Evolutionary conservation across 2,113 vertebrate genomes (phyloP).

Genomic region (Rattus norvegicus): GRCr8 NC_086032.1:11118501-11119000

Average conservation of each 20-base stretch:
- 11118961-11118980: neutral
- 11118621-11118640: too few species aligned
- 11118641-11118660: neutral
- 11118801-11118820: constrained; percentile 8
- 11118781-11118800: neutral
- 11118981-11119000: neutral
- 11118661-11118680: neutral
- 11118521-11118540: neutral
- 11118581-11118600: neutral
- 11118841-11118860: neutral
- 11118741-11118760: neutral
- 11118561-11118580: neutral
- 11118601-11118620: neutral
- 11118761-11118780: neutral
- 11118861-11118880: neutral
- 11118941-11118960: neutral
- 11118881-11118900: neutral
- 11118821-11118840: neutral
- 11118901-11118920: neutral
- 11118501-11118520: neutral
- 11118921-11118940: neutral
- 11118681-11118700: neutral
- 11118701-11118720: neutral
- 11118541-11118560: neutral
- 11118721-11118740: neutral